Conservation (phyloP, 2,113 vertebrate species). For the Xenopus borealis region DNA sequence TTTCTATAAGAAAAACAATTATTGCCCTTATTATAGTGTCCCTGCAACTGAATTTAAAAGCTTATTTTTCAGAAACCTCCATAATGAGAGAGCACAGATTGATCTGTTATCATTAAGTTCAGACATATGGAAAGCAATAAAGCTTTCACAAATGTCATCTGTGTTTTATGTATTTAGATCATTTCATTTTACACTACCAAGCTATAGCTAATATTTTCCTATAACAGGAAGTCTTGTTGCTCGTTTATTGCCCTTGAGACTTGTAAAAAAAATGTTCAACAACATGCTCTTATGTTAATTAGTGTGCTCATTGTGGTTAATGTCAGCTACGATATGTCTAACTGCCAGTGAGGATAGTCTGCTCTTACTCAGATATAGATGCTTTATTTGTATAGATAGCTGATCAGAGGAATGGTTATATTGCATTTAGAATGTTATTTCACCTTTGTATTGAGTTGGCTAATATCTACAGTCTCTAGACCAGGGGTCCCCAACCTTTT, state of each 20-base stretch:
- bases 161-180: background rate
- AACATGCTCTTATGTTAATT: slow-evolving; percentile 21
- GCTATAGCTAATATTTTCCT: background rate
- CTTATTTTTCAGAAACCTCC: too few relatives aligned
- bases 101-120: too few relatives aligned
- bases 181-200: slow-evolving; percentile 6
- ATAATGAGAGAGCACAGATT: too few relatives aligned
- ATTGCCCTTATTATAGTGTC: too few relatives aligned
- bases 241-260: slow-evolving; percentile 19
- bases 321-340: slow-evolving; percentile 18
- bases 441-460: too few relatives aligned
- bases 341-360: slow-evolving; percentile 9
- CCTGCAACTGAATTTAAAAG: too few relatives aligned
- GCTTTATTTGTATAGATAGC: slow-evolving; percentile 38
- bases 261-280: background rate
- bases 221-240: background rate
- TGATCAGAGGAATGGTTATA: background rate
- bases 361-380: slow-evolving; percentile 1
- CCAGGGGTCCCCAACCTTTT: too few relatives aligned
- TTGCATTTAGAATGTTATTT: too few relatives aligned
- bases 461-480: too few relatives aligned
- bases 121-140: too few relatives aligned
- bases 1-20: too few relatives aligned
- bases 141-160: too few relatives aligned
- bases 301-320: slow-evolving; percentile 18